Base-by-base conservation (phyloP, 2,113 vertebrate species). In the Erinaceus europaeus region DNA sequence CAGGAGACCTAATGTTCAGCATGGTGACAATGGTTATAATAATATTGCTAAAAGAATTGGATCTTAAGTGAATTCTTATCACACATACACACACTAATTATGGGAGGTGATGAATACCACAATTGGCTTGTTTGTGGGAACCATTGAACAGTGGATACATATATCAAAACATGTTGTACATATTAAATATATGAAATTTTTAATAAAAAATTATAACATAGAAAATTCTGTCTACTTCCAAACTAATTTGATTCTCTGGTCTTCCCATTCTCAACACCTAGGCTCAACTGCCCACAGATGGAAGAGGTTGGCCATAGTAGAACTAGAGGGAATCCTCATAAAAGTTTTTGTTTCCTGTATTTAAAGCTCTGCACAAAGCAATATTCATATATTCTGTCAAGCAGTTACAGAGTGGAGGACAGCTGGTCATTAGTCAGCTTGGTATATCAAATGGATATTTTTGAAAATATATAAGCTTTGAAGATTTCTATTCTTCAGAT, bases 401-500 rank as follows among this genome's bases (percentile, higher is more conserved):
- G 79, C 55, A 61, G 76, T 55, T 91, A 34, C 36, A 67, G 84
- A 87, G 53, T 34, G 23, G 67, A 57, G n/a, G 88, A 88, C 94
- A 85, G 91, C 84, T 84, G 84, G 88, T n/a, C 76, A 59, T 93
- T 88, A 91, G 79, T 79, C 84, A 91, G 88, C 61, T 86, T 87
- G 72, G 90, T 92, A 80, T 90, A 92, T 84, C 80, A 83, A 93
- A 89, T 57, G 90, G 89, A 82, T 94, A 92, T 77, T 95, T 84
- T 89, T 93, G 78, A 94, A 94, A 88, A 90, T 94, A 86, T 76
- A 91, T 42, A 61, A 80, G 81, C 76, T 92, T 84, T 94, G 93
- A 95, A 88, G 90, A 94, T 91, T 93, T 94, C 95, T 94, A 90
- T 96, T 94, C 74, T 94, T 94, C 50, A 90, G 78, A 91, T 76